phyloP scores from a whole-genome alignment of 2,797 vertebrate genomes.

The Babyrousa celebensis region DNA sequence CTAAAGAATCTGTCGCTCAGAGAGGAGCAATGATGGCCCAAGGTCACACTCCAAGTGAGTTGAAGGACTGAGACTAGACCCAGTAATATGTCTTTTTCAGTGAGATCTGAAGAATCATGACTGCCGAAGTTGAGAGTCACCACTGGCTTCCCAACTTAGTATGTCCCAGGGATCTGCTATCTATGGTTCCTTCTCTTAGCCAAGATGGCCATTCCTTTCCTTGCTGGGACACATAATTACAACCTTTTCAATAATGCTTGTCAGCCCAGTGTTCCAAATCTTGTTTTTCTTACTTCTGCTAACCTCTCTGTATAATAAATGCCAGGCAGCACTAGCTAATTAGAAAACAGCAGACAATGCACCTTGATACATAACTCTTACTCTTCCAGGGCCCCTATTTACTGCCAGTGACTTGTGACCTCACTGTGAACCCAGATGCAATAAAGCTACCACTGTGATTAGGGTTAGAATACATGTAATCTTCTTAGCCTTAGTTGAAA shows the following conservation, averaged over 20 bases:
- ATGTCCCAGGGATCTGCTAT: not conserved
- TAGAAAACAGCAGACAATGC: conserved; percentile 64
- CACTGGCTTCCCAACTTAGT: not conserved
- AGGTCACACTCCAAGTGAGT: not conserved
- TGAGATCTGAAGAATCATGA: conserved; percentile 7
- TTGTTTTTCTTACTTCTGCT: conserved; percentile 67
- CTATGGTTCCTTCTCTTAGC: not conserved
- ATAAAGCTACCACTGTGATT: conserved; percentile 79
- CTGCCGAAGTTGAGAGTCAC: not conserved
- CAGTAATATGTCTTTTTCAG: not conserved
- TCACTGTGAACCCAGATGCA: conserved; percentile 79
- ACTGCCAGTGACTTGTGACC: conserved; percentile 80
- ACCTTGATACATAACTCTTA: conserved; percentile 32
- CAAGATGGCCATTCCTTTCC: not conserved
- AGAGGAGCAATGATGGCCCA: not conserved
- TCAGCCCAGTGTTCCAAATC: conserved; percentile 27
- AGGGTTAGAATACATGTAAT: conserved; percentile 81
- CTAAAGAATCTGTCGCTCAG: not conserved
- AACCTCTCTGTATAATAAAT: conserved; percentile 68
- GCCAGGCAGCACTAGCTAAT: conserved; percentile 71
- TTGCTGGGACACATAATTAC: conserved; percentile 33
- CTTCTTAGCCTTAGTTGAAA: conserved; percentile 82
- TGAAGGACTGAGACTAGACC: not conserved
- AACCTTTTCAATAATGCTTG: conserved; percentile 41
- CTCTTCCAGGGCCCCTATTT: conserved; percentile 56